Evolutionary conservation across 2,797 vertebrate species (phyloP).

Genomic region (Crocodylus rhombifer): DNA sequence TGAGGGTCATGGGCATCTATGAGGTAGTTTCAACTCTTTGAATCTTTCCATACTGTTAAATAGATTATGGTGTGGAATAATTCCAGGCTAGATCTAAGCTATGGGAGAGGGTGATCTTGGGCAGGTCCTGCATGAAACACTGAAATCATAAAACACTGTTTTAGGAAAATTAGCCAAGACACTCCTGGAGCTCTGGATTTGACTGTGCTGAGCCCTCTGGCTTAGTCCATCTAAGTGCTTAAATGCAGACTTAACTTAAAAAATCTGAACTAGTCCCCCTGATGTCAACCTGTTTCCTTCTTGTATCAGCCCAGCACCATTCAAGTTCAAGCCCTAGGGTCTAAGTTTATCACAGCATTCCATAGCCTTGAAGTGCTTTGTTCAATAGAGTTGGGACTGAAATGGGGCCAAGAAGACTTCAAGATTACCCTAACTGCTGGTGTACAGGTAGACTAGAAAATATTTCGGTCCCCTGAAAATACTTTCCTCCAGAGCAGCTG

Average conservation of each 20-base stretch:
- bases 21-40: neutral
- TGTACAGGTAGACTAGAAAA: neutral
- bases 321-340: neutral
- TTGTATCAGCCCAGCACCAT: neutral
- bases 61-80: neutral
- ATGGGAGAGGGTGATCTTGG: accelerated
- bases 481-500: neutral
- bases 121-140: neutral
- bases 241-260: neutral
- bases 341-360: neutral
- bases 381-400: neutral
- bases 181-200: neutral
- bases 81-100: neutral
- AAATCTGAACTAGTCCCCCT: neutral
- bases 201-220: neutral
- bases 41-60: neutral
- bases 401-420: neutral
- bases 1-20: accelerated
- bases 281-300: neutral
- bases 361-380: neutral
- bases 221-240: neutral
- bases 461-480: neutral
- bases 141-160: neutral
- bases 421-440: neutral
- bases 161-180: neutral